Base-by-base conservation (phyloP, 2,797 vertebrate genomes). In the Acanthis flammea region DNA sequence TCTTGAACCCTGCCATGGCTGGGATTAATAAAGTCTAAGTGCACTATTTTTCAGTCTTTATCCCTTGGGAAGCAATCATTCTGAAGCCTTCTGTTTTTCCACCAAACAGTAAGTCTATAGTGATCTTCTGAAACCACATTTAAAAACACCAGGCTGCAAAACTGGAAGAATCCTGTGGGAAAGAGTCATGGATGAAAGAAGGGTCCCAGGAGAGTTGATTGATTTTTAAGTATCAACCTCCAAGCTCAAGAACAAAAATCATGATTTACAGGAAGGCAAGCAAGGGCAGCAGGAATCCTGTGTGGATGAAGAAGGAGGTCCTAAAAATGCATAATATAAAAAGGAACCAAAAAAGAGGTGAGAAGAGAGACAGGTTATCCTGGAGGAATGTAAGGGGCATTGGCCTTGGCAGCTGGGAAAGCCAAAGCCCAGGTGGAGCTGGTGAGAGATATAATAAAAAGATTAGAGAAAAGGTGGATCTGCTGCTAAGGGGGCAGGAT, bases 1-100 rank as follows among this genome's bases (percentile, higher is more conserved):
- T 15, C 30, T 41, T 58, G 44, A 65, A 5, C 8, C 23, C 22
- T 65, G 30, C 6, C 6, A 17, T 1, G 1, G 3, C 0, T 51
- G 51, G 18, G 12, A 68, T 78, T 72, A 17, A 70, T 73, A 23
- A 90, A 85, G 16, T 22, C 11, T 76, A 55, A 58, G 33, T 55
- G 53, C 10, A 73, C 10, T 58, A 6, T 70, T 93, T 91, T 94
- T 70, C 37, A 62, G 6, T 58, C 28, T 28, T 88, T 74, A 44
- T 60, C 18, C 71, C 31, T 78, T 41, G 10, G 25, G 19, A 72
- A 72, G 8, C 3, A 58, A 25, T 22, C 75, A 11, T 39, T 68
- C 31, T 62, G 25, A 54, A 68, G 21, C 14, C 4, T 54, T 50
- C 27, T 60, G 8, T 19, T 88, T 88, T 86, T 77, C 18, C 17